Evolutionary conservation across 2,113 vertebrate species (phyloP), one percentile per base, ranked within the genome.

Genomic region (Morphnarchus princeps): DNA sequence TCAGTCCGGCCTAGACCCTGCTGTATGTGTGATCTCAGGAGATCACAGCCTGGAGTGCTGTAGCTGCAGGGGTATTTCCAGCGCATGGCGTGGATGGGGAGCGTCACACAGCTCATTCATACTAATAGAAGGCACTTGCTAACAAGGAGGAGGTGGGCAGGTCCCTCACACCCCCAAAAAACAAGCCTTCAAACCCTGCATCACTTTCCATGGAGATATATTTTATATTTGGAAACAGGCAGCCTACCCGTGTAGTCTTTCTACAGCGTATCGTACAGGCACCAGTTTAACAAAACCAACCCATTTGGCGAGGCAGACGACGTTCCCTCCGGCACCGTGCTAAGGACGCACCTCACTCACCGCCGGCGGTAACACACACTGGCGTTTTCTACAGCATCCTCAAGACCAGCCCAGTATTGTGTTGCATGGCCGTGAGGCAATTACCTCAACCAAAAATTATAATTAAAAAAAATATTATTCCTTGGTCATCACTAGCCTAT

Each of bases 101-200:
- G 9, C 1, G 0, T n/a, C 67, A 10, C 34, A 10, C 5, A 38
- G 21, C 36, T 63, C 29, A 0, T 40, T 25, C 16, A 31, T 13
- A 17, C 10, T 16, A 8, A 31, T 0, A 43, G 34, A 26, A 69
- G 50, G n/a, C 40, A n/a, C 7, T 21, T 19, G 11, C 24, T 54
- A 40, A 9, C 4, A 15, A 67, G n/a, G 49, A 82, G 17, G 40
- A 32, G 40, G 18, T 3, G 4, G 49, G 31, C 38, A n/a, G 36
- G 25, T 58, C 20, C 28, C n/a, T 36, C 59, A 20, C 16, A 49
- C 9, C 28, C 13, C 45, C 32, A 8, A 24, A 47, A 6, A 29
- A 2, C 3, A 16, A 45, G 4, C 29, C 59, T 22, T 13, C 38
- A 31, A 67, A 54, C 20, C 4, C 52, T 13, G 17, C 45, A 52